Base-by-base conservation (phyloP, 2,888 invertebrate species). In the Drosophila nigricruria region DNA sequence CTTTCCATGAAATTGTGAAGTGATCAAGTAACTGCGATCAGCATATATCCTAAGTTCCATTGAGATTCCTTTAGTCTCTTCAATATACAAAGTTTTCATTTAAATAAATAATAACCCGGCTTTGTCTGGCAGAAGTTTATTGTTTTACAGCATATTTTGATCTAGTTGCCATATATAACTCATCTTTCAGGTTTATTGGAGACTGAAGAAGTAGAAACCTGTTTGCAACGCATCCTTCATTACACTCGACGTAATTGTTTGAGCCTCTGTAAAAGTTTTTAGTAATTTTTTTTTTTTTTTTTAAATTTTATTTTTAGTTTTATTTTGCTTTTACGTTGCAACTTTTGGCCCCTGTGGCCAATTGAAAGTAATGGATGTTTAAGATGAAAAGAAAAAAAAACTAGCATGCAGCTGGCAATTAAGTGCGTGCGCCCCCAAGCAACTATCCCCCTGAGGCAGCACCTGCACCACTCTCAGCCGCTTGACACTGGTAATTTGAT, bases 401-500 rank as follows among this genome's bases (percentile, higher is more conserved):
- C 63, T 77, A 38, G 38, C 20, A 58, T 61, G 73, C 49, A 68
- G 73, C 57, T 63, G 47, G 79, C 74, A 77, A 77, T 78, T 78
- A 78, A 78, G 67, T 78, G 77, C 70, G 70, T 73, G 66, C 36
- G 42, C 60, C 57, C 42, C 50, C 58, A 47, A 67, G 25, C 38
- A 12, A 23, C 23, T 10, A 20, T 40, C 16, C 49, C 43, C 5
- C 6, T 12, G n/a, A n/a, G n/a, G 49, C 30, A 49, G 34, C 50
- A 23, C 30, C n/a, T 30, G 10, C 42, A 50, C 45, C 56, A 45
- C 27, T 18, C n/a, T 43, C 9, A 27, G 18, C 16, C 25, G 65
- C 76, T 77, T 79, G 77, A 74, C 77, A 77, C 75, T 73, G 70
- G 60, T 88, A 84, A 84, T 84, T 79, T 82, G 64, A 79, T 85